These are phyloP conservation scores for Tragelaphus eurycerus DNA, from an alignment of 2,797 vertebrate species.

Conservation along the genomic window DNA sequence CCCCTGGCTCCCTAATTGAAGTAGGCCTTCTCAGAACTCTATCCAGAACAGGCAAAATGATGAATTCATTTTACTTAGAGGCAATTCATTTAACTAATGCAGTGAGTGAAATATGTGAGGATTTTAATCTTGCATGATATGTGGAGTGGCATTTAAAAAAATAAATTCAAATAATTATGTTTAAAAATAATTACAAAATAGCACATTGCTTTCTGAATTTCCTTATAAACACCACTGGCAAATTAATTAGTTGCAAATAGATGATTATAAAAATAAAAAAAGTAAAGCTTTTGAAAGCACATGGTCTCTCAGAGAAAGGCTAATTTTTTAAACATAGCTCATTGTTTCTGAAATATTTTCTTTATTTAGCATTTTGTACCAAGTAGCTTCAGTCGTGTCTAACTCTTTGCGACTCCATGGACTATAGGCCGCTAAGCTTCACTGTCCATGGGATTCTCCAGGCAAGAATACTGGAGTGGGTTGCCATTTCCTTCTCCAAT, in stretches of 20 bases:
- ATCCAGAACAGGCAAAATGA: neutral
- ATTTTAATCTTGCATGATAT: neutral
- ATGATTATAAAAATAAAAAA: slow-evolving; percentile 49
- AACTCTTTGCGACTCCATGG: neutral
- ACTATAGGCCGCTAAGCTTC: neutral
- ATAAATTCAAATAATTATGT: slow-evolving; percentile 52
- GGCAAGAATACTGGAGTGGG: neutral
- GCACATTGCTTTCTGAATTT: slow-evolving; percentile 35
- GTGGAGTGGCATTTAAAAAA: slow-evolving; percentile 10
- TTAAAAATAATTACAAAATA: slow-evolving; percentile 55
- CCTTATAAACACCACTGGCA: slow-evolving; percentile 13
- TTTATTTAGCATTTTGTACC: slow-evolving; percentile 49
- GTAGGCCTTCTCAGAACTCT: neutral
- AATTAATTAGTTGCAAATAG: slow-evolving; percentile 68
- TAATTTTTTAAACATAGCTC: slow-evolving; percentile 46
- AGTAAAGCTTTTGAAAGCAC: slow-evolving; percentile 56
- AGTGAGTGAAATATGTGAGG: neutral
- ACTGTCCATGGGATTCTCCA: neutral
- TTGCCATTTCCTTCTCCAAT: neutral
- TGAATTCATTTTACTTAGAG: slow-evolving; percentile 24
- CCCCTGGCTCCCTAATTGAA: neutral
- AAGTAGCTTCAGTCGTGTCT: neutral
- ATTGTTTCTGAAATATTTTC: slow-evolving; percentile 41
- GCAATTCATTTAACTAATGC: slow-evolving; percentile 8
- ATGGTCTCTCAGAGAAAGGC: slow-evolving; percentile 43